Percentiles rank a stretch among this genome's conserved stretches.
These are phyloP conservation scores for Dasysyrphus albostriatus DNA, from an alignment of 2,888 invertebrate genomes.

Conservation along the genomic window DNA sequence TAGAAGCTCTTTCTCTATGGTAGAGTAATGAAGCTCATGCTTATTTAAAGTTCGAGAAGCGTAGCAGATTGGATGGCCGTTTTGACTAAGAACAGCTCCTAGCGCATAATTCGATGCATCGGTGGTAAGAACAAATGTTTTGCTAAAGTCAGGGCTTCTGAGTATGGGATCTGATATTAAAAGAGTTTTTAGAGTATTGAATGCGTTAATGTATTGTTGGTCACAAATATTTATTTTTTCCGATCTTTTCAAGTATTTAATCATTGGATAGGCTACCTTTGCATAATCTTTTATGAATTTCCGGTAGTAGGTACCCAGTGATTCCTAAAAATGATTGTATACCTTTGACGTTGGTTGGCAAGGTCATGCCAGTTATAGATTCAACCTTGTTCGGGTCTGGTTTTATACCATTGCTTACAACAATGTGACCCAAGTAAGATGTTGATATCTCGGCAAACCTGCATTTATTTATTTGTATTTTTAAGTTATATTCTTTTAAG, in stretches of 20 bases:
- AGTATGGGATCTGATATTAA: slow-evolving; percentile 14
- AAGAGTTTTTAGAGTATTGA: slow-evolving; percentile 5
- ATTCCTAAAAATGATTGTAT: background rate
- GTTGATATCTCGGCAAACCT: slow-evolving; percentile 12
- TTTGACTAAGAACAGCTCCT: too few relatives aligned
- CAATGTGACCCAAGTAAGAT: slow-evolving; percentile 13
- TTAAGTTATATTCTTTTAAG: slow-evolving; percentile 1
- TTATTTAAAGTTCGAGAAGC: too few relatives aligned
- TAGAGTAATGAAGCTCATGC: too few relatives aligned
- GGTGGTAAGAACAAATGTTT: too few relatives aligned
- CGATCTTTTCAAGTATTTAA: background rate
- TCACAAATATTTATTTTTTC: background rate
- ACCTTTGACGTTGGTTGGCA: background rate
- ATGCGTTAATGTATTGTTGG: background rate
- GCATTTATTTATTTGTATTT: slow-evolving; percentile 12
- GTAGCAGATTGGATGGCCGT: too few relatives aligned
- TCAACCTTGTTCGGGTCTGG: background rate
- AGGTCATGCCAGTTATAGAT: background rate
- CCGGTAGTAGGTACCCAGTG: too few relatives aligned
- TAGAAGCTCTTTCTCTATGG: too few relatives aligned
- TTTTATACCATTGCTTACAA: background rate
- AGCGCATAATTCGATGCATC: too few relatives aligned
- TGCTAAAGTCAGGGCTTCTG: too few relatives aligned
- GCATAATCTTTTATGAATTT: too few relatives aligned
- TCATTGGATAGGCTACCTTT: background rate